phyloP scores from a whole-genome alignment of 1,140 invertebrate genomes.

The Acromyrmex heyeri region DNA sequence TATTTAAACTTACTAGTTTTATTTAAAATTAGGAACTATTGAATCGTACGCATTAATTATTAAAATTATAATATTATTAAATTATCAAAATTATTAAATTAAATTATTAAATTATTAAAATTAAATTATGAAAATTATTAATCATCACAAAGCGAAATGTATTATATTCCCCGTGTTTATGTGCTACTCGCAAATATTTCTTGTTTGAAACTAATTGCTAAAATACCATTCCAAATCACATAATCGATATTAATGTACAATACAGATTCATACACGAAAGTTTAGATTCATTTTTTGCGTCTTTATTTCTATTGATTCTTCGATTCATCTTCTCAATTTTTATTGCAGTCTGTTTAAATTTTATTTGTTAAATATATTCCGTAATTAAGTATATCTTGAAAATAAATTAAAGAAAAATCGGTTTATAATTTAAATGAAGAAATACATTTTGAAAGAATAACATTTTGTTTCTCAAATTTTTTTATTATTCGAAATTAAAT shows the following conservation, averaged over 20 bases:
- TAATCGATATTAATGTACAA: slow-evolving; percentile 4
- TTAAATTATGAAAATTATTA: slow-evolving; percentile 16
- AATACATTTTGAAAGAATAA: background rate
- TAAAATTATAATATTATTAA: too few species aligned
- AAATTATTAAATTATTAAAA: too few species aligned
- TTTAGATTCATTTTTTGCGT: background rate
- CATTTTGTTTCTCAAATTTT: background rate
- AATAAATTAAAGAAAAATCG: background rate
- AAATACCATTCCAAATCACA: background rate
- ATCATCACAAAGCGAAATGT: too few species aligned
- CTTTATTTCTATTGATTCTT: background rate
- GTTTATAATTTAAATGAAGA: background rate
- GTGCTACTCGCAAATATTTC: background rate
- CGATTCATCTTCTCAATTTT: background rate
- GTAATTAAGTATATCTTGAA: background rate
- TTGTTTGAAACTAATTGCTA: slow-evolving; percentile 1
- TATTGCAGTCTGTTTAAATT: background rate
- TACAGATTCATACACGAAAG: background rate
- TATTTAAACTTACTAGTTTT: background rate
- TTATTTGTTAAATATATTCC: background rate
- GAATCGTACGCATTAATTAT: background rate
- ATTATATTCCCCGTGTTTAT: background rate
- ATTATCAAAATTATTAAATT: too few species aligned
- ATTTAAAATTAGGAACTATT: background rate
- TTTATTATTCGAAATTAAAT: background rate